Conservation (phyloP, 2,113 vertebrate genomes). For the Esox niger region DNA sequence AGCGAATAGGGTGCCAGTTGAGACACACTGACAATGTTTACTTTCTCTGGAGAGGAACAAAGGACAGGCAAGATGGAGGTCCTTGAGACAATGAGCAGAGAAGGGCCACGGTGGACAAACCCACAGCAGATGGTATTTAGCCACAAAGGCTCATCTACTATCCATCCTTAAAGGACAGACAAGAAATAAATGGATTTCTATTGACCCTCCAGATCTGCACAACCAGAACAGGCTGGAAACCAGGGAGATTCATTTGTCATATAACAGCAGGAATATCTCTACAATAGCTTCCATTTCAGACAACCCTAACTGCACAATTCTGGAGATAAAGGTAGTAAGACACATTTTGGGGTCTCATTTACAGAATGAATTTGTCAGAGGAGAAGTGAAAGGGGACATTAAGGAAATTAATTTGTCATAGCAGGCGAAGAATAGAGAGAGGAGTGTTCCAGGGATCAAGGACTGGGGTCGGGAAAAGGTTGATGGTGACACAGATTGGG, state of each 20-base stretch:
- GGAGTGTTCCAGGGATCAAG: too few relatives aligned
- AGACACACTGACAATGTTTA: neutral
- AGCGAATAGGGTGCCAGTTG: neutral
- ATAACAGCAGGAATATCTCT: constrained; percentile 35
- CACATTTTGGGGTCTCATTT: too few relatives aligned
- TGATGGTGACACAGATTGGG: too few relatives aligned
- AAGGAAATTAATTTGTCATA: too few relatives aligned
- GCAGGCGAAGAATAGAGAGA: too few relatives aligned
- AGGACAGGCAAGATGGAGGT: constrained; percentile 24
- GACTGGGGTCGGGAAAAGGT: neutral
- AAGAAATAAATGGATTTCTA: constrained; percentile 61
- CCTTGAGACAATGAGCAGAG: constrained; percentile 56
- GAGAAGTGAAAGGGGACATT: too few relatives aligned
- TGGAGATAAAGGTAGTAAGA: too few relatives aligned
- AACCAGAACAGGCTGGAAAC: constrained; percentile 52
- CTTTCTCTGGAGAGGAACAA: constrained; percentile 26
- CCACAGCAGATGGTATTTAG: constrained; percentile 63
- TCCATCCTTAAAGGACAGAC: constrained; percentile 50
- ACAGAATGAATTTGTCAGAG: neutral
- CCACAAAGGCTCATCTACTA: constrained; percentile 62
- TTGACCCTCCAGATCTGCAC: constrained; percentile 67
- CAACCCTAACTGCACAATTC: too few relatives aligned
- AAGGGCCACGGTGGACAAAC: neutral
- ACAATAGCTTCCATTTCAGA: constrained; percentile 51
- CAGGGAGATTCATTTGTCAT: constrained; percentile 67